These are phyloP conservation scores for Dolichopus griseipennis DNA, from an alignment of 2,888 invertebrate genomes.

Conservation along the genomic window DNA sequence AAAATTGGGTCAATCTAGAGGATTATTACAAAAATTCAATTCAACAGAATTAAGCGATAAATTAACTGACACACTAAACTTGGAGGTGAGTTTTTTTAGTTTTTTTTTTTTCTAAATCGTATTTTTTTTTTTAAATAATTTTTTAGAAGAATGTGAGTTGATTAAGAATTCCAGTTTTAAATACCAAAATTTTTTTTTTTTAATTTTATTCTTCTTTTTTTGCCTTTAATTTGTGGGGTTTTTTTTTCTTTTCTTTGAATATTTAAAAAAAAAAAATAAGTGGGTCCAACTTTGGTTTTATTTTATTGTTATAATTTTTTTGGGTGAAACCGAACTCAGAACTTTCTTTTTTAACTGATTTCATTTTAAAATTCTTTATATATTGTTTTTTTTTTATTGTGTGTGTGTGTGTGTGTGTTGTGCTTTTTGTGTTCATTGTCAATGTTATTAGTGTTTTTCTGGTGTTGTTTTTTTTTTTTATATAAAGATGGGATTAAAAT, in stretches of 20 bases:
- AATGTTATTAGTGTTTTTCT: background rate
- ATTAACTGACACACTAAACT: constrained; percentile 68
- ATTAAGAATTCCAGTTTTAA: background rate
- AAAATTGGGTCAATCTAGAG: constrained; percentile 60
- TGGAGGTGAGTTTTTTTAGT: constrained; percentile 47
- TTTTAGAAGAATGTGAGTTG: background rate
- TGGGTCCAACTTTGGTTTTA: background rate
- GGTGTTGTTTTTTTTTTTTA: background rate
- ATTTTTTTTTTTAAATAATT: background rate
- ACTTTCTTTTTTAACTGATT: background rate
- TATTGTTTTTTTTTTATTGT: no score
- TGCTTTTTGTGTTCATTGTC: background rate
- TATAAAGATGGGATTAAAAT: background rate
- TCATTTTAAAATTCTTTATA: no score
- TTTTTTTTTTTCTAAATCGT: constrained; percentile 9
- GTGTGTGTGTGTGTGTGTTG: background rate
- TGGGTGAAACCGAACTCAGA: background rate
- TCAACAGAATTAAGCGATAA: constrained; percentile 64
- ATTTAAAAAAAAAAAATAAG: background rate
- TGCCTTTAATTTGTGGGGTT: background rate
- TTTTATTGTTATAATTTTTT: background rate
- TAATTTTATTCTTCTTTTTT: background rate
- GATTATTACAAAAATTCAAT: constrained; percentile 56
- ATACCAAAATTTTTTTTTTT: no score
- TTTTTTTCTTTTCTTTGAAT: background rate